A percentile compares a stretch with the other conserved stretches of the same genome.
These are phyloP conservation scores for Philypnodon macrostomus DNA, from an alignment of 2,797 vertebrate species.

Conservation along the genomic window DNA sequence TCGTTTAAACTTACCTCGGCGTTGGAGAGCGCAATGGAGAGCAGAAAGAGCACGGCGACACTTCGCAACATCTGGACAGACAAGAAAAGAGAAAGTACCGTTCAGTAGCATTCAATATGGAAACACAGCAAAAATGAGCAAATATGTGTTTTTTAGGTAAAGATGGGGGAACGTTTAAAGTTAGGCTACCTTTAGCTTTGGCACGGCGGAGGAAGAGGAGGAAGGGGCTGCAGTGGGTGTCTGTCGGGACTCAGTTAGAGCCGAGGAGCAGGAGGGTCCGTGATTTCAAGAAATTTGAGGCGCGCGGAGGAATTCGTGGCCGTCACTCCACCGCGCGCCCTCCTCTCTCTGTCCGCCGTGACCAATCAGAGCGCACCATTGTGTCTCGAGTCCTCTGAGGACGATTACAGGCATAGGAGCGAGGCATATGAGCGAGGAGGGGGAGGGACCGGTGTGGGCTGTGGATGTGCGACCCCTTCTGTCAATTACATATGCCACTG, in stretches of 20 bases:
- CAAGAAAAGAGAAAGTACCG: conserved; percentile 32
- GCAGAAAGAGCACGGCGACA: conserved; percentile 64
- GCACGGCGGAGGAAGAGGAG: conserved; percentile 12
- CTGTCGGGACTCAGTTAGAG: conserved; percentile 33
- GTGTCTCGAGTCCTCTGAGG: conserved; percentile 34
- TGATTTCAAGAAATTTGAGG: conserved; percentile 71
- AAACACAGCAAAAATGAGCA: conserved; percentile 10
- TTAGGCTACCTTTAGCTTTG: conserved; percentile 45
- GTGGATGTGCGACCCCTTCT: conserved; percentile 4
- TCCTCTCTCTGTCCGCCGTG: conserved; percentile 34
- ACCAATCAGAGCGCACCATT: conserved; percentile 59
- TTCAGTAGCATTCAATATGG: conserved; percentile 13
- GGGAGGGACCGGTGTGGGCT: not conserved
- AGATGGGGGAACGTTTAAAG: not conserved
- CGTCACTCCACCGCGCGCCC: conserved; percentile 42
- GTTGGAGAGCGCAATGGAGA: conserved; percentile 53
- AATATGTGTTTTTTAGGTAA: not conserved
- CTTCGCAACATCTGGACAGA: conserved; percentile 74
- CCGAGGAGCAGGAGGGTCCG: conserved; percentile 45
- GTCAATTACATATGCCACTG: not conserved
- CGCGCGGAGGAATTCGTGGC: conserved; percentile 74
- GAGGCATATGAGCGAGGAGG: conserved; percentile 17
- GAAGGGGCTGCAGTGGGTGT: conserved; percentile 25
- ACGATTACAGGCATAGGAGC: conserved; percentile 24
- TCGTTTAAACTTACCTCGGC: conserved; percentile 71